Percentiles rank a stretch among this genome's conserved stretches.
phyloP scores from a whole-genome alignment of 1,140 invertebrate genomes.

The Myzus persicae region DNA sequence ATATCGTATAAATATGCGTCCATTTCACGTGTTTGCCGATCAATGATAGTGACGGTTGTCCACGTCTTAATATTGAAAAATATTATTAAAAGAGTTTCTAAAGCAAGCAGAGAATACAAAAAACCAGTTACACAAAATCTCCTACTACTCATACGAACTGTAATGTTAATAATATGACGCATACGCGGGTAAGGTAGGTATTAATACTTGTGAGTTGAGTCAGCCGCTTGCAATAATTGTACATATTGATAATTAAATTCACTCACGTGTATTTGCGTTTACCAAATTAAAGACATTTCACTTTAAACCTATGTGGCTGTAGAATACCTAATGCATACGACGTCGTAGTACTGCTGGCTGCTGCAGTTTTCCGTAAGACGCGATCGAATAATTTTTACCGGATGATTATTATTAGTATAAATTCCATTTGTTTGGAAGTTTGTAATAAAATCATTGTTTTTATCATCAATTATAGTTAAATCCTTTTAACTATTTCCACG shows the following conservation, averaged over 20 bases:
- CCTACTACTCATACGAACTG: background rate
- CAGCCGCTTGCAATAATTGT: background rate
- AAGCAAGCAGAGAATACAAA: background rate
- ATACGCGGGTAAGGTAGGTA: background rate
- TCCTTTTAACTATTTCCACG: background rate
- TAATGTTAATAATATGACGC: background rate
- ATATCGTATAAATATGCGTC: background rate
- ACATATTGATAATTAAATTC: background rate
- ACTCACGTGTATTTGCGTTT: background rate
- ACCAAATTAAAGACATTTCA: background rate
- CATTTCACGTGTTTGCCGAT: background rate
- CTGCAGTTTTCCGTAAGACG: background rate
- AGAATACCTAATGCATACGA: background rate
- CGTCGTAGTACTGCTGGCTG: background rate
- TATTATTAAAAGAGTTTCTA: slow-evolving; percentile 22
- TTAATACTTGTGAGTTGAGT: background rate
- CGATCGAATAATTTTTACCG: background rate
- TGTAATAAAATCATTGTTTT: background rate
- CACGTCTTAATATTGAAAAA: background rate
- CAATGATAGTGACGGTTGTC: background rate
- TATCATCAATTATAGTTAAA: background rate
- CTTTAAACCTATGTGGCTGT: background rate
- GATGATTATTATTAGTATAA: background rate
- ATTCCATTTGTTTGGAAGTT: background rate
- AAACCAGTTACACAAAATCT: slow-evolving; percentile 31